Conservation (phyloP, 2,113 vertebrate genomes). For the crab-eating macaque (Macaca fascicularis) region DNA sequence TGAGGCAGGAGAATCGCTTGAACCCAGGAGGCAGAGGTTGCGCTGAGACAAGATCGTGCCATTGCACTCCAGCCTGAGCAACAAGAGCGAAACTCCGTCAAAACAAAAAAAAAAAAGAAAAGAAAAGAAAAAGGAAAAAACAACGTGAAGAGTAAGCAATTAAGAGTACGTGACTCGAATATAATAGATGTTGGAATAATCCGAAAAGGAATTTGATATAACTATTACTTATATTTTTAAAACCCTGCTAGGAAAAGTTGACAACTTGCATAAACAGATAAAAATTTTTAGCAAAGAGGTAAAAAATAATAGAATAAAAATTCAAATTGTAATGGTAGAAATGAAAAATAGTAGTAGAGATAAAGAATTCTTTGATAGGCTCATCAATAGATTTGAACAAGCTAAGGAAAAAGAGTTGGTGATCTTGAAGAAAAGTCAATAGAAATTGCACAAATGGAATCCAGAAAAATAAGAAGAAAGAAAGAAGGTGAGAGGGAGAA, state of each 20-base stretch:
- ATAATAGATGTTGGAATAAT: background rate
- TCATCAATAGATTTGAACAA: background rate
- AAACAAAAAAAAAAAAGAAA: too few species aligned
- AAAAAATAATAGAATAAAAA: background rate
- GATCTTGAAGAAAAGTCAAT: background rate
- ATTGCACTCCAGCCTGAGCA: too few species aligned
- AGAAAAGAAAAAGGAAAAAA: background rate
- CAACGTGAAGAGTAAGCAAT: background rate
- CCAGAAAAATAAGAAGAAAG: accelerated
- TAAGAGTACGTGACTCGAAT: background rate
- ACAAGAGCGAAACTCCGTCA: too few species aligned
- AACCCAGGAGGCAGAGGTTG: too few species aligned
- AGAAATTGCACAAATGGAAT: background rate
- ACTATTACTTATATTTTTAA: conserved; percentile 30
- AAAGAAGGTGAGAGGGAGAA: too few species aligned
- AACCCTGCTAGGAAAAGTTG: background rate
- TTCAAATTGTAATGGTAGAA: background rate
- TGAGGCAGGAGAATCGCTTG: too few species aligned
- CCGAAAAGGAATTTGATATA: background rate
- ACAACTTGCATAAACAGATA: background rate
- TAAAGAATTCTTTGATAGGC: background rate
- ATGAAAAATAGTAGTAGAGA: background rate
- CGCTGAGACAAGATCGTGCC: accelerated
- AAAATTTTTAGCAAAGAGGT: background rate
- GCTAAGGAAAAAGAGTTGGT: background rate